Percentiles rank a stretch among this genome's conserved stretches.
Evolutionary conservation across 2,797 vertebrate genomes (phyloP).

Genomic region (Alauda arvensis): DNA sequence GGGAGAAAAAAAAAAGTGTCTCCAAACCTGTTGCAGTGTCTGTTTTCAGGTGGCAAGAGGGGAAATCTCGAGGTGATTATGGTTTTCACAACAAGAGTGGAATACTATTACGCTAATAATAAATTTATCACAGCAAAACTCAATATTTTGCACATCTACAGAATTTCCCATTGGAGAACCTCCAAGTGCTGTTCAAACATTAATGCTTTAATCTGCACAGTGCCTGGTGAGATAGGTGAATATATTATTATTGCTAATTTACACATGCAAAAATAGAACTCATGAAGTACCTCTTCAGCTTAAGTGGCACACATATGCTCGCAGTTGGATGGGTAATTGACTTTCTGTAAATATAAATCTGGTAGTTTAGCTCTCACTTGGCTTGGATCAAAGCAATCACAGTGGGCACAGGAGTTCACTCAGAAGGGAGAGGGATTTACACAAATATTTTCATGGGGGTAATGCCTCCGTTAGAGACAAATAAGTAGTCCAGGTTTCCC

Average conservation of each 20-base stretch:
- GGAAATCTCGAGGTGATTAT: conserved; percentile 13
- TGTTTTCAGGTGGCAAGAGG: conserved; percentile 2
- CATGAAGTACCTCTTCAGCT: conserved; percentile 56
- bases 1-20: neutral
- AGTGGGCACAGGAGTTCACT: neutral
- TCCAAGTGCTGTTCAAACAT: conserved; percentile 40
- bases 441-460: neutral
- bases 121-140: conserved; percentile 33
- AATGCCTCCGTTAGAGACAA: neutral
- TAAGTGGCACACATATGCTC: neutral
- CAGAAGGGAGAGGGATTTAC: neutral
- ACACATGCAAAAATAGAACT: conserved; percentile 36
- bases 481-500: neutral
- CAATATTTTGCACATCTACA: conserved; percentile 44
- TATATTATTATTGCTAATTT: conserved; percentile 56
- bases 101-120: conserved; percentile 43
- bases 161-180: conserved; percentile 31
- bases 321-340: conserved; percentile 20
- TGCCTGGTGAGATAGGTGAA: conserved; percentile 44
- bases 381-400: neutral
- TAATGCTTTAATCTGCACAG: conserved; percentile 36
- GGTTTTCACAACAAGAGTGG: neutral
- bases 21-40: neutral
- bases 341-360: conserved; percentile 36
- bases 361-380: neutral